These are phyloP conservation scores for Bursaphelenchus mucronatus DNA, from an alignment of 1,140 invertebrate genomes.

Conservation along the genomic window DNA sequence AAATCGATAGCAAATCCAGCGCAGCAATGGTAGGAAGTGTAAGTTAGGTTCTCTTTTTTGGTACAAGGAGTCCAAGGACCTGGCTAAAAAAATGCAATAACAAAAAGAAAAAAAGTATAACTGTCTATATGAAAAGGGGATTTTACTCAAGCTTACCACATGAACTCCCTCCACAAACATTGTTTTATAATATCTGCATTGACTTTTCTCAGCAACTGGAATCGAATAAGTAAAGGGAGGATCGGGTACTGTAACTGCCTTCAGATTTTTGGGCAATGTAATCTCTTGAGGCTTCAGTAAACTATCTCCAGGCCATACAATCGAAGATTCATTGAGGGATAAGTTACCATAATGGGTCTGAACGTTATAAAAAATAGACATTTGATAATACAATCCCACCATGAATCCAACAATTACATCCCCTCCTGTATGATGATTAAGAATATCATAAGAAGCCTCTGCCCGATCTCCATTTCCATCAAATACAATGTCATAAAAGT, in stretches of 20 bases:
- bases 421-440: conserved; percentile 43
- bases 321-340: conserved; percentile 39
- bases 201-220: conserved; percentile 15
- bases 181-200: conserved; percentile 35
- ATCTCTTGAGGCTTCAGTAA: conserved; percentile 49
- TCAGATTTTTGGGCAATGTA: conserved; percentile 52
- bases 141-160: conserved; percentile 33
- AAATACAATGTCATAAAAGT: conserved; percentile 43
- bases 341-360: conserved; percentile 32
- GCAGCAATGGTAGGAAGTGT: conserved; percentile 46
- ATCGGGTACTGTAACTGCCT: conserved; percentile 42
- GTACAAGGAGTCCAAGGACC: conserved; percentile 53
- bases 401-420: conserved; percentile 40
- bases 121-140: too few relatives aligned
- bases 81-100: conserved; percentile 30
- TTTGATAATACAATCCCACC: conserved; percentile 24
- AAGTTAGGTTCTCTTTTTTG: conserved; percentile 6
- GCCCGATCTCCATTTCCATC: conserved; percentile 52
- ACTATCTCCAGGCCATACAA: conserved; percentile 45
- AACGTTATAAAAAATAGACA: conserved; percentile 17
- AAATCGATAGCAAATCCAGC: conserved; percentile 53
- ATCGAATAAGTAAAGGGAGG: conserved; percentile 57
- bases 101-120: background rate
- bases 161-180: conserved; percentile 34
- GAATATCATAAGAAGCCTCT: conserved; percentile 48